phyloP scores from a whole-genome alignment of 1,140 invertebrate genomes.

The Chironomus tepperi region DNA sequence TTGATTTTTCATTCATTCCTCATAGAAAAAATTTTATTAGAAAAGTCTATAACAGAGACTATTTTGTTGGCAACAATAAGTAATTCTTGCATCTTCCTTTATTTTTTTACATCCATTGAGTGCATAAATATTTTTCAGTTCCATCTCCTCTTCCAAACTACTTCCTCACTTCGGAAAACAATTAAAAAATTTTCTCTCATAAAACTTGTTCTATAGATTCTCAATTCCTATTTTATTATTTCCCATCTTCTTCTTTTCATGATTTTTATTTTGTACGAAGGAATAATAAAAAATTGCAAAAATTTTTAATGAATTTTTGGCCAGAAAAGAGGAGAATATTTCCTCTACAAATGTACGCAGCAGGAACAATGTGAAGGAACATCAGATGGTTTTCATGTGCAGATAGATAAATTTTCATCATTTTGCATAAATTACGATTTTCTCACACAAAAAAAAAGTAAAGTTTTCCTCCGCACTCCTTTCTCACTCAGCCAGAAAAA shows the following conservation, averaged over 20 bases:
- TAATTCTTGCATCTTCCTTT: not conserved
- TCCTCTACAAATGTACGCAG: conserved; percentile 17
- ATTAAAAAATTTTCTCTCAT: not conserved
- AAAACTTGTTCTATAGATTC: too few relatives aligned
- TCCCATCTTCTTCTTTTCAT: too few relatives aligned
- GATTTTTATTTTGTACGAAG: not conserved
- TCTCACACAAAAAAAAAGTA: not conserved
- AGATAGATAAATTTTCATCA: conserved; percentile 24
- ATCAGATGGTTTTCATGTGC: conserved; percentile 23
- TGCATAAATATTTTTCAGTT: not conserved
- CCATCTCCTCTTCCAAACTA: not conserved
- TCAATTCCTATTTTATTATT: too few relatives aligned
- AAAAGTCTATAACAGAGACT: too few relatives aligned
- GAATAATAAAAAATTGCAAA: not conserved
- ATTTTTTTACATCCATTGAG: not conserved
- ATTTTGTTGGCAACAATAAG: not conserved
- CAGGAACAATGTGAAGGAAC: conserved; percentile 17
- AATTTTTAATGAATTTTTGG: conserved; percentile 10
- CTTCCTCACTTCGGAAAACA: conserved; percentile 11
- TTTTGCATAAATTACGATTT: conserved; percentile 24
- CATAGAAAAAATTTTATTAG: too few relatives aligned
- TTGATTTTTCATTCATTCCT: too few relatives aligned
- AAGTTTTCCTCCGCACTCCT: not conserved
- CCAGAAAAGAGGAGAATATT: not conserved
- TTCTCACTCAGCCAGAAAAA: not conserved